Evolutionary conservation across 1,140 invertebrate species (phyloP), one percentile per base, ranked within the genome.

Genomic region (Hyposmocoma kahamanoa): DNA sequence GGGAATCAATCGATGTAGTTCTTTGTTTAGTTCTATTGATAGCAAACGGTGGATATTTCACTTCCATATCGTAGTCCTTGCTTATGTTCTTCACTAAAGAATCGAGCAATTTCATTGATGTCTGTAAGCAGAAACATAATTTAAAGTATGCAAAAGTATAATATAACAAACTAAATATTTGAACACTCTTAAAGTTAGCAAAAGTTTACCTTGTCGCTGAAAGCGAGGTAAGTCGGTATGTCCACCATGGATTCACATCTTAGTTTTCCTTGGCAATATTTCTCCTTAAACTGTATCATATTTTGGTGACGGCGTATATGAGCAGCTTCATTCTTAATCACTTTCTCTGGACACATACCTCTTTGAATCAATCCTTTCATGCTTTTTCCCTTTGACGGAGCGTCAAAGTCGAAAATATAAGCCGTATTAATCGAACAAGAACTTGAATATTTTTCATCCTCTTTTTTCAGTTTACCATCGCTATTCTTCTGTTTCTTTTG

Each of bases 211-310:
- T 91, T 91, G 69, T 93, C 91, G 55, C 89, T 90, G 59, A 90
- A 88, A 48, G 87, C 88, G 1, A 94, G 79, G 72, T 92, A 94
- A 1, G 92, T 94, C 0, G 93, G 93, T 22, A 95, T 73, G 77
- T 92, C 91, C 18, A 94, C 87, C 41, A 94, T 88, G 17, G 93
- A 95, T 46, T 70, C 73, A 22, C 68, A 81, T 15, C 62, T 72
- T 0, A 67, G 56, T 1, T 77, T 75, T 5, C 65, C 58, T 3
- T 75, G 69, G 4, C 53, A 53, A 17, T 59, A 58, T 9, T 73
- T 70, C 22, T 82, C 81, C 3, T 72, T 87, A 8, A 56, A 53
- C 48, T 52, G 46, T 13, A 73, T 51, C 41, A 71, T 36, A 47
- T 66, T 75, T 56, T 89, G 81, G 26, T 67, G 69, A 10, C 65